phyloP scores from a whole-genome alignment of 2,888 invertebrate species.

The Zaprionus bogoriensis region DNA sequence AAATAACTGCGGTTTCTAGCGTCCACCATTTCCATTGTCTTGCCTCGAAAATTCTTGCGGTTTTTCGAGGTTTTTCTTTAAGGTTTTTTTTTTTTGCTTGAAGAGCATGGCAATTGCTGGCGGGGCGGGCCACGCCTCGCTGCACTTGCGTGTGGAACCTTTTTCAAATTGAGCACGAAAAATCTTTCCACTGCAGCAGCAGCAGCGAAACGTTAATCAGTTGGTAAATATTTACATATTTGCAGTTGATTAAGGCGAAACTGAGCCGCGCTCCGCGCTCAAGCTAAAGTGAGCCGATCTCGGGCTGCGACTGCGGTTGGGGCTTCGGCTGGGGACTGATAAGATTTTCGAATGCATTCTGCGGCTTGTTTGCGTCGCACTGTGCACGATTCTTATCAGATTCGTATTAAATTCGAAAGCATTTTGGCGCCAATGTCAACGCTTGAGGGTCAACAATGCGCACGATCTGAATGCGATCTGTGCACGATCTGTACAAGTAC shows the following conservation, averaged over 20 bases:
- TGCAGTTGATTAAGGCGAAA: slow-evolving; percentile 34
- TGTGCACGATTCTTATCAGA: slow-evolving; percentile 56
- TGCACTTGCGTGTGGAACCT: slow-evolving; percentile 52
- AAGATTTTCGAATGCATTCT: slow-evolving; percentile 37
- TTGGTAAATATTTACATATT: slow-evolving; percentile 60
- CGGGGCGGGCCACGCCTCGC: slow-evolving; percentile 19
- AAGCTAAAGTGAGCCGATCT: too few species aligned
- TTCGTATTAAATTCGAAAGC: slow-evolving; percentile 37
- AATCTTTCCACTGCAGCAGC: slow-evolving; percentile 51
- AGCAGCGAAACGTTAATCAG: slow-evolving; percentile 53
- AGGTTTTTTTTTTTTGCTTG: too few species aligned
- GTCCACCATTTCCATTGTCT: not conserved
- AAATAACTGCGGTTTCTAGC: slow-evolving; percentile 55
- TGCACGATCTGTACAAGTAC: not conserved
- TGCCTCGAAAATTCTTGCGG: slow-evolving; percentile 44
- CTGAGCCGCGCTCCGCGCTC: not conserved
- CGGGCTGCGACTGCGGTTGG: not conserved
- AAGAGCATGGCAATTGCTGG: not conserved
- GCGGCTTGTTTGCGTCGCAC: slow-evolving; percentile 31
- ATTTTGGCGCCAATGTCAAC: slow-evolving; percentile 64
- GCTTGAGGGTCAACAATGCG: slow-evolving; percentile 28
- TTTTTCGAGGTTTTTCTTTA: slow-evolving; percentile 14
- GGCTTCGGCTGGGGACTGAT: slow-evolving; percentile 8
- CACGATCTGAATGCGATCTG: too few species aligned
- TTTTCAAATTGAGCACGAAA: slow-evolving; percentile 34